These are phyloP conservation scores for Colossoma macropomum DNA, from an alignment of 2,113 vertebrate genomes.

Conservation along the genomic window DNA sequence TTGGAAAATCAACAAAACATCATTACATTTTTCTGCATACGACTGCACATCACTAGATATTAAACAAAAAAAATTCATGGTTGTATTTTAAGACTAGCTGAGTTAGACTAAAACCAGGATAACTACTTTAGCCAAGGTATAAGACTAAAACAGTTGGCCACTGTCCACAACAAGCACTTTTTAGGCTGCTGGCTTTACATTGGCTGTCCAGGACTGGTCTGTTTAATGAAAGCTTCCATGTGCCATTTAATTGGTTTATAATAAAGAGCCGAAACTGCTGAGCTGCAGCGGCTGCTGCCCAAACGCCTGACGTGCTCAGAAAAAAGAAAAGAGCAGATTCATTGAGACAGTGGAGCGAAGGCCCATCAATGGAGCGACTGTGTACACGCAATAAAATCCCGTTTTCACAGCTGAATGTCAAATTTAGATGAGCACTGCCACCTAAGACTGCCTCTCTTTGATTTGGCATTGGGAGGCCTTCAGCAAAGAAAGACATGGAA, in stretches of 20 bases:
- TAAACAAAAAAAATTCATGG: no score
- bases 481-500: conserved; percentile 47
- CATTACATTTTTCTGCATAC: no score
- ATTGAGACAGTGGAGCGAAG: background rate
- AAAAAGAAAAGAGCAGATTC: background rate
- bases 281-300: background rate
- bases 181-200: background rate
- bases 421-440: conserved; percentile 69
- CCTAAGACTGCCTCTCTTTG: conserved; percentile 62
- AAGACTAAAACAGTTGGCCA: no score
- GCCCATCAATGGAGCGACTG: conserved; percentile 64
- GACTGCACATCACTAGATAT: no score
- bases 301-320: background rate
- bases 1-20: no score
- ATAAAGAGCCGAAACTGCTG: background rate
- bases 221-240: background rate
- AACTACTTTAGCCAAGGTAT: no score
- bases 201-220: background rate
- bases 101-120: no score
- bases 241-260: background rate
- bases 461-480: conserved; percentile 54
- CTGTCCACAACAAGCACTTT: background rate
- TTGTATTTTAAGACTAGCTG: no score
- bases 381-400: conserved; percentile 68
- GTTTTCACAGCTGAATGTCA: conserved; percentile 70